Evolutionary conservation across 2,797 vertebrate genomes (phyloP), one percentile per base, ranked within the genome.

Genomic region (Alosa sapidissima): DNA sequence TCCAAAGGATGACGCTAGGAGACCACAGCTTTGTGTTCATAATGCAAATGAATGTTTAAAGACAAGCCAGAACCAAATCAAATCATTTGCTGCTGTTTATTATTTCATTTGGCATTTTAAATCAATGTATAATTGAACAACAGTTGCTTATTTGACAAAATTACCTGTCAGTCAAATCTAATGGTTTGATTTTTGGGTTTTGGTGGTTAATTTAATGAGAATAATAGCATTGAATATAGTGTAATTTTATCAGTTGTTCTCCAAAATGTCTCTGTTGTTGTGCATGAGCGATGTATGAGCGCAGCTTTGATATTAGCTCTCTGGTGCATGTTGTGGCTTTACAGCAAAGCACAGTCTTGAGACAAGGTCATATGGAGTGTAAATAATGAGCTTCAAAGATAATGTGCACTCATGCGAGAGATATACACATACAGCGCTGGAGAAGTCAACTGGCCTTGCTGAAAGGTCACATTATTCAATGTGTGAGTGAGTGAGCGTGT

Each of bases 381-480:
- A 95, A 95, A 94, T 95, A 95, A 95, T 92, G 90, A 93, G 93
- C 89, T 89, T 95, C 91, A 94, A 93, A 94, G 92, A 91, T 93
- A 90, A 91, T 92, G 93, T 94, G 91, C 93, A 92, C 91, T 95
- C 93, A 94, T 93, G 94, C 94, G 90, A 91, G 91, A 88, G 36
- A 16, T 21, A 47, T 19, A 45, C 72, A 47, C 41, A 78, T 47
- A 47, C 36, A 47, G 36, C 21, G 47, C 21, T 47, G 41, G 16
- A 78, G 72, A 47, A 47, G 72, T 78, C 72, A 78, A 41, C 72
- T 78, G 72, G 72, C 36, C 36, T 10, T 47, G 14, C 55, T 52
- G 48, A n/a, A 58, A 51, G 58, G 81, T 62, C 60, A 65, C 84
- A 62, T 48, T 68, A 60, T 51, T 81, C 47, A 52, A 47, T 68